phyloP scores from a whole-genome alignment of 2,888 invertebrate species.

The Napeogenes sylphis region DNA sequence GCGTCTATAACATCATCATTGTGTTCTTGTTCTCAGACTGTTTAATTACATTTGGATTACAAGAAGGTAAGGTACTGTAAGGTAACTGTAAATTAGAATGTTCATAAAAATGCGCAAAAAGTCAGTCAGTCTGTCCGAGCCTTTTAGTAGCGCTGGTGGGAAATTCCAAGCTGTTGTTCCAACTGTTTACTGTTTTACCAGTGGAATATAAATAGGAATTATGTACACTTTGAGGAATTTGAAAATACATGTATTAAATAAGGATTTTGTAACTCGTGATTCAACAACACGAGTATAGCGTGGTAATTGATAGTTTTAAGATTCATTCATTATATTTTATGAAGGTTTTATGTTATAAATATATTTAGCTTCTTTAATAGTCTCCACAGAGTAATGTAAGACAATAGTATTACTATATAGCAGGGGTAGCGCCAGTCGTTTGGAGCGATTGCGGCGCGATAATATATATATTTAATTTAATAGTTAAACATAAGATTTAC shows the following conservation, averaged over 20 bases:
- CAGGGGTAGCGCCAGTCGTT: no score
- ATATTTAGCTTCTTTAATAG: not conserved
- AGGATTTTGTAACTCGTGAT: no score
- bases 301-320: no score
- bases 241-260: not conserved
- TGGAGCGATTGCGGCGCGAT: no score
- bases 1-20: no score
- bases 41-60: no score
- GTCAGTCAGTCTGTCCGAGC: not conserved
- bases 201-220: slow-evolving; percentile 53
- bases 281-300: no score
- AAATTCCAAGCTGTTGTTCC: slow-evolving; percentile 41
- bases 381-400: not conserved
- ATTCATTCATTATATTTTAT: no score
- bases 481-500: no score
- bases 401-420: not conserved
- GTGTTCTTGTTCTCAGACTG: no score
- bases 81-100: not conserved
- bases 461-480: no score
- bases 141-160: slow-evolving; percentile 38
- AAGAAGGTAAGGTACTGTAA: not conserved
- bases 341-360: no score
- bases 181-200: slow-evolving; percentile 38
- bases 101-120: not conserved
- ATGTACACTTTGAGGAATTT: slow-evolving; percentile 35